Evolutionary conservation across 2,113 vertebrate species (phyloP).

Genomic region (Festucalex cinctus): DNA sequence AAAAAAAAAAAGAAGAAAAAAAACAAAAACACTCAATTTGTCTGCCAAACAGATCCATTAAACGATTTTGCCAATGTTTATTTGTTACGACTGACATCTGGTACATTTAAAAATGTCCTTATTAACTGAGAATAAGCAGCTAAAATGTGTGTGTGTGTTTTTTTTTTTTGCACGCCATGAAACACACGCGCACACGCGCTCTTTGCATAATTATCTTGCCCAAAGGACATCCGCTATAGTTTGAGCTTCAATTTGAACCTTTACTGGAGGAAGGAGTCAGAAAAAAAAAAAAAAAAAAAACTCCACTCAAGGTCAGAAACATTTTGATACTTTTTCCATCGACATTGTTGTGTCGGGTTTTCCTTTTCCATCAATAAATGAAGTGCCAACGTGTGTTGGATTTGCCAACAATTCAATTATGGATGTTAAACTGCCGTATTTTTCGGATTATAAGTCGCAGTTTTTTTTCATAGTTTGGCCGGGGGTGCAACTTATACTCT

Average conservation of each 20-base stretch:
- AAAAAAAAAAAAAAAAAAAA: too few species aligned
- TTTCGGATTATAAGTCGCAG: too few species aligned
- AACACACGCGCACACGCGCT: neutral
- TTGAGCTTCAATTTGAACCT: neutral
- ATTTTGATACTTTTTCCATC: neutral
- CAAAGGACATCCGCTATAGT: neutral
- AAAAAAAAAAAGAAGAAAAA: neutral
- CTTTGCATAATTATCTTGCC: neutral
- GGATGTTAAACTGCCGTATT: neutral
- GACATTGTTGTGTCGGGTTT: neutral
- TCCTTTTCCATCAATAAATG: neutral
- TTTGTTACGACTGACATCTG: constrained; percentile 5
- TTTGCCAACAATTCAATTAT: neutral
- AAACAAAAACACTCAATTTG: neutral
- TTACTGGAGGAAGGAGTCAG: neutral
- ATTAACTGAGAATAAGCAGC: neutral
- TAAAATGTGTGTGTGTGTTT: constrained; percentile 1
- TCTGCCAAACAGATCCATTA: constrained; percentile 17
- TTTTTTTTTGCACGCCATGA: too few species aligned
- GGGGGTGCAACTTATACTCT: too few species aligned
- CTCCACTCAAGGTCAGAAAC: neutral
- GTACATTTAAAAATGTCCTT: constrained; percentile 2
- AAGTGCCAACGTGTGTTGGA: neutral
- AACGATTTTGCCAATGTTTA: constrained; percentile 13
- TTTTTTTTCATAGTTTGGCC: too few species aligned